Percentiles rank a stretch among this genome's conserved stretches.
phyloP scores from a whole-genome alignment of 2,888 invertebrate genomes.

The Eumacrocentrus americanus region DNA sequence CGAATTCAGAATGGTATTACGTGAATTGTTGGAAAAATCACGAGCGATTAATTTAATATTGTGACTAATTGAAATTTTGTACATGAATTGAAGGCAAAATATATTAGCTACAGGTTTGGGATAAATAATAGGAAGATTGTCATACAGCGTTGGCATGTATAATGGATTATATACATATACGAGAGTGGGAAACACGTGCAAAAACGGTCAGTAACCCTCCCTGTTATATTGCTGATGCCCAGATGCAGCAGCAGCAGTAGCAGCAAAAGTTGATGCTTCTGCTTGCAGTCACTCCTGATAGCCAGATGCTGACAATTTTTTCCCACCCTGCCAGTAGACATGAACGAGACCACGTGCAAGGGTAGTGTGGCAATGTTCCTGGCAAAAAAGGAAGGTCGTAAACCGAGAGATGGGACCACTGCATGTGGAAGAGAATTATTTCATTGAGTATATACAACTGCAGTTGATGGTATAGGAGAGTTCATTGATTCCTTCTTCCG shows the following conservation, averaged over 20 bases:
- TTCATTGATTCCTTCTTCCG: constrained; percentile 1
- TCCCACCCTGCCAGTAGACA: constrained; percentile 42
- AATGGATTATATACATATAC: neutral
- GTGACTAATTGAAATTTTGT: too few relatives aligned
- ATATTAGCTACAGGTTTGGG: neutral
- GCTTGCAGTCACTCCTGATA: constrained; percentile 40
- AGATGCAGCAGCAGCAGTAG: constrained; percentile 23
- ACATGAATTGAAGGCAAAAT: too few relatives aligned
- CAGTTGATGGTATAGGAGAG: too few relatives aligned
- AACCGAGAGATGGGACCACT: constrained; percentile 3
- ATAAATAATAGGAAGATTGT: neutral
- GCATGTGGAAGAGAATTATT: constrained; percentile 27
- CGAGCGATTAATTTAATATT: too few relatives aligned
- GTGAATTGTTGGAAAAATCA: too few relatives aligned
- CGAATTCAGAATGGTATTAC: too few relatives aligned
- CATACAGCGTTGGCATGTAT: neutral
- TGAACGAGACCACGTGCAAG: constrained; percentile 38
- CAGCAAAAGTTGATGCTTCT: constrained; percentile 10
- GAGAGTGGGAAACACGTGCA: constrained; percentile 21
- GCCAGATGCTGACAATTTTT: constrained; percentile 49
- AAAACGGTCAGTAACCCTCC: constrained; percentile 39
- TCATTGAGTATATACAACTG: too few relatives aligned
- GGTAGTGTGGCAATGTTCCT: constrained; percentile 20
- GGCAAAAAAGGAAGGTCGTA: constrained; percentile 18
- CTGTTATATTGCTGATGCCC: constrained; percentile 13